Conservation (phyloP, 1,140 invertebrate genomes). For the Apis dorsata region DNA sequence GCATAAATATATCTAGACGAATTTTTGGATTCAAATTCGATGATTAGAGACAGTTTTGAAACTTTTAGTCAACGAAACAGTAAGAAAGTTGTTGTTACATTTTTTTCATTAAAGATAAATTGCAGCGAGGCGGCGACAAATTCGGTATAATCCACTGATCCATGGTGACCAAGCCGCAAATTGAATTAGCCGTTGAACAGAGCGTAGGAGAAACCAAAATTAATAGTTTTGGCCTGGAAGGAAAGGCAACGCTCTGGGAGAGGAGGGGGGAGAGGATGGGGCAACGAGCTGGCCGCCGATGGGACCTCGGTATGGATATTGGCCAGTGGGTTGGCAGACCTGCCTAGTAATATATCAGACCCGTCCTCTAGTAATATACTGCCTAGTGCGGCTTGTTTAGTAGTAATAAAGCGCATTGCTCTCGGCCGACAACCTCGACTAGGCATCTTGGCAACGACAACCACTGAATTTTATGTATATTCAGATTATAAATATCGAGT, state of each 20-base stretch:
- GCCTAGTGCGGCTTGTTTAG: slow-evolving; percentile 70
- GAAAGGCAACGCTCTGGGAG: slow-evolving; percentile 58
- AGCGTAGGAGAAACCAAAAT: slow-evolving; percentile 69
- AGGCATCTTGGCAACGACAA: slow-evolving; percentile 31
- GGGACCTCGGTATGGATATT: slow-evolving; percentile 69
- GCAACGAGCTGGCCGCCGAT: slow-evolving; percentile 40
- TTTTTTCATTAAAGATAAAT: neutral
- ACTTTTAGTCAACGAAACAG: no score
- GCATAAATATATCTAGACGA: no score
- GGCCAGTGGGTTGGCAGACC: slow-evolving; percentile 69
- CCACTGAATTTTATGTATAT: slow-evolving; percentile 24
- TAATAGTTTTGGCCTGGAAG: slow-evolving; percentile 74
- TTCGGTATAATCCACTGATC: neutral
- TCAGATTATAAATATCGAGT: neutral
- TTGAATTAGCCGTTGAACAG: slow-evolving; percentile 70
- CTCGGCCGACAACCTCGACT: slow-evolving; percentile 20
- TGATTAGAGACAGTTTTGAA: no score
- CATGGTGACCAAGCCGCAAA: slow-evolving; percentile 52
- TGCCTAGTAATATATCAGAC: slow-evolving; percentile 68
- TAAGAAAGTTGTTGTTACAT: no score
- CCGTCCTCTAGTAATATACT: slow-evolving; percentile 71
- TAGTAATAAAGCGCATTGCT: slow-evolving; percentile 70
- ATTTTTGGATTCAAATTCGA: no score
- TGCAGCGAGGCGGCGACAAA: neutral
- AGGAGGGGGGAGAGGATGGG: neutral